phyloP scores from a whole-genome alignment of 2,113 vertebrate species.

The Bostrychus sinensis region DNA sequence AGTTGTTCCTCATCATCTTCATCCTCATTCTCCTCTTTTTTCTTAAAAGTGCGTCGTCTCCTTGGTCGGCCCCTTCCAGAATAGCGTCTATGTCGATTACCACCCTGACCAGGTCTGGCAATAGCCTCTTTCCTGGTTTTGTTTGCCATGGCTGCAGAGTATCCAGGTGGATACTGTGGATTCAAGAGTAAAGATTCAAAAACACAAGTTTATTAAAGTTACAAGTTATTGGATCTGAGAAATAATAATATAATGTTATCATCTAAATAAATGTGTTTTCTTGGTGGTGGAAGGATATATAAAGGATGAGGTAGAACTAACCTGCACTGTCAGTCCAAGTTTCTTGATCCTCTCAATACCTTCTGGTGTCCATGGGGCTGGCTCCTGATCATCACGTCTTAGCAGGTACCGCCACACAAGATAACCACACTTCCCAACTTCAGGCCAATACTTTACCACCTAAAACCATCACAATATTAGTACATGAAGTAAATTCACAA shows the following conservation, averaged over 20 bases:
- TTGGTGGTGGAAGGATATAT: no score
- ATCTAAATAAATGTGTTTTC: background rate
- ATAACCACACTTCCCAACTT: conserved; percentile 98
- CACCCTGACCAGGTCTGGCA: conserved; percentile 62
- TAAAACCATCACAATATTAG: conserved; percentile 52
- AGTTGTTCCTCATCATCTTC: conserved; percentile 55
- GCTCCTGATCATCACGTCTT: conserved; percentile 94
- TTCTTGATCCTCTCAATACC: conserved; percentile 92
- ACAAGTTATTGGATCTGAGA: no score
- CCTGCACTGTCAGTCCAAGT: conserved; percentile 91
- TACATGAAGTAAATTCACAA: background rate
- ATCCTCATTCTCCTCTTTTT: conserved; percentile 57
- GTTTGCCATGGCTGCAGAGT: conserved; percentile 93
- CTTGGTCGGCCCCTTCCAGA: conserved; percentile 75
- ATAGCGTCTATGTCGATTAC: conserved; percentile 81
- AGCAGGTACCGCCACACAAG: conserved; percentile 97
- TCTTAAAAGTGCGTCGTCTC: conserved; percentile 73
- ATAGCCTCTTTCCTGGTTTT: conserved; percentile 89
- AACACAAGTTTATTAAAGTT: background rate
- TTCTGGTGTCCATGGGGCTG: conserved; percentile 96
- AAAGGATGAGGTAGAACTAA: conserved; percentile 57
- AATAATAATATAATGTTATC: background rate
- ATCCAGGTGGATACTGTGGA: conserved; percentile 93
- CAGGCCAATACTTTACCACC: conserved; percentile 99
- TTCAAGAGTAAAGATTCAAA: background rate